These are phyloP conservation scores for Tolmerus cingulatus DNA, from an alignment of 2,888 invertebrate species.

Conservation along the genomic window DNA sequence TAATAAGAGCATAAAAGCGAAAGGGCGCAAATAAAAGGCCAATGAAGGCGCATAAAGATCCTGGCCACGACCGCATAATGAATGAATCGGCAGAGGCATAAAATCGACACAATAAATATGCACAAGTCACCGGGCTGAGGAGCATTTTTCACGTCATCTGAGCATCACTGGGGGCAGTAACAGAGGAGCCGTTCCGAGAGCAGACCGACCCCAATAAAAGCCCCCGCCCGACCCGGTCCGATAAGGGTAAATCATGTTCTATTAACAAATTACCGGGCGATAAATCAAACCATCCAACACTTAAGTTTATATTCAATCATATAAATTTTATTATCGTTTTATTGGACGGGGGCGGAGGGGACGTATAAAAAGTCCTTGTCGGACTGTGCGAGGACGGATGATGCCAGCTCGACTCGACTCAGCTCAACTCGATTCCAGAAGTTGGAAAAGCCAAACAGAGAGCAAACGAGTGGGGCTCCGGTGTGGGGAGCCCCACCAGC, in stretches of 20 bases:
- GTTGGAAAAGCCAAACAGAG: constrained; percentile 42
- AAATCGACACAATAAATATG: constrained; percentile 17
- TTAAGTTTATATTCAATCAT: constrained; percentile 56
- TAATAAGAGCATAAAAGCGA: neutral
- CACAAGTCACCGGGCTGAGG: constrained; percentile 14
- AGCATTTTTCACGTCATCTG: constrained; percentile 31
- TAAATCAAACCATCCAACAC: constrained; percentile 55
- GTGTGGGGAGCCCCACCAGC: neutral
- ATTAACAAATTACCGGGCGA: constrained; percentile 55
- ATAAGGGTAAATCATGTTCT: constrained; percentile 54
- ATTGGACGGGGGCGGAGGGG: constrained; percentile 48
- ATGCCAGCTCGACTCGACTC: neutral
- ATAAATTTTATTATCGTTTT: constrained; percentile 56
- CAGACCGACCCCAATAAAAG: constrained; percentile 47
- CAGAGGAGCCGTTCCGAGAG: neutral
- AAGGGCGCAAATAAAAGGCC: neutral
- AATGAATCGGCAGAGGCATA: constrained; percentile 14
- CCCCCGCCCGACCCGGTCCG: constrained; percentile 4
- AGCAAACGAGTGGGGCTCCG: constrained; percentile 36
- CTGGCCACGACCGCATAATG: neutral
- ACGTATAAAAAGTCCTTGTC: constrained; percentile 35
- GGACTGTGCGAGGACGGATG: constrained; percentile 3
- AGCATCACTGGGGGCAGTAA: neutral
- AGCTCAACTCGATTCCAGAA: constrained; percentile 5
- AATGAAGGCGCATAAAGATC: neutral